Evolutionary conservation across 2,888 invertebrate genomes (phyloP), one percentile per base, ranked within the genome.

Genomic region (Trisateles emortualis): DNA sequence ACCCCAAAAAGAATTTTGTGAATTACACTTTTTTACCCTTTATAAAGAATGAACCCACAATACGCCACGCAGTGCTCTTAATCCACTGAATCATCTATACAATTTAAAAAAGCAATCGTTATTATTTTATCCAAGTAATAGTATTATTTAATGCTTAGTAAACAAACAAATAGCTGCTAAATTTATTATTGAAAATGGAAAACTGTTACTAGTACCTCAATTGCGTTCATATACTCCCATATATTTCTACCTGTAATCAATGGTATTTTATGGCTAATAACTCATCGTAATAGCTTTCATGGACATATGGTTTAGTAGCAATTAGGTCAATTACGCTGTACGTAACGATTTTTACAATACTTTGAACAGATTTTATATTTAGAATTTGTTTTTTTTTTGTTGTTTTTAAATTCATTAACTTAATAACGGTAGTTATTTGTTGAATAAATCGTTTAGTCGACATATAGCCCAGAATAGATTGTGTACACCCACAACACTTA

Each of bases 201-300:
- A 32, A 11, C 5, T 3, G 29, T 3, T 10, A n/a, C 10, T 10
- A 10, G 5, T 39, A 51, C 39, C 9, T 33, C 32, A 24, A 39
- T 44, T 39, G 40, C 39, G 45, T 52, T 26, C 45, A 39, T 45
- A 45, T 29, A 40, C 32, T 22, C n/a, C 29, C 29, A 29, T 42
- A 46, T 51, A 52, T 53, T 53, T 36, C 16, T 49, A 26, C 24
- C 38, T 40, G 44, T 47, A 29, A 52, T 52, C 52, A 52, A 54
- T 54, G 54, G 36, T 32, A 49, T 58, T 60, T 67, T 44, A 64
- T 43, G 54, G 51, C 35, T 48, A 36, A 51, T 56, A 56, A 65
- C 24, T 69, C 40, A 54, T 40, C 47, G 33, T 29, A 52, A 69
- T 53, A 32, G 58, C 47, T 56, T 52, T 56, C 22, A 59, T 13